These are phyloP conservation scores for Scaptodrosophila latifasciaeformis DNA, from an alignment of 2,888 invertebrate genomes.

Conservation along the genomic window DNA sequence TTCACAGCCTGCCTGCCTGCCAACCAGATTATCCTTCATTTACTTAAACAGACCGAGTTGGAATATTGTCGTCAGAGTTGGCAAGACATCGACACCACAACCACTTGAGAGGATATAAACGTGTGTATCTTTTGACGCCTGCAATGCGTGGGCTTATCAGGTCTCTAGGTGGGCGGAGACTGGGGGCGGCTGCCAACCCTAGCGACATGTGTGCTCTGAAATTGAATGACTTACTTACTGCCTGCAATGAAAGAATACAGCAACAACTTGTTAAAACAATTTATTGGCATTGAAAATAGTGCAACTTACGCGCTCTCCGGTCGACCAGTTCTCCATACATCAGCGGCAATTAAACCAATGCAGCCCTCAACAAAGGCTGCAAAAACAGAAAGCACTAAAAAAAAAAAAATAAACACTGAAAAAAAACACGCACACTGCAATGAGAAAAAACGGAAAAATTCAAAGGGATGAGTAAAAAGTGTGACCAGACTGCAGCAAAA, in stretches of 20 bases:
- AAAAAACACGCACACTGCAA: too few species aligned
- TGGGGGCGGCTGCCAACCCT: too few species aligned
- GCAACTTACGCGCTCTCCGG: neutral
- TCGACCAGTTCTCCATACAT: too few species aligned
- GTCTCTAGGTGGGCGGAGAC: too few species aligned
- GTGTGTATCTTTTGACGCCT: neutral
- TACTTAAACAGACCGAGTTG: conserved; percentile 19
- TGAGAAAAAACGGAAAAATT: conserved; percentile 39
- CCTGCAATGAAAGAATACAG: too few species aligned
- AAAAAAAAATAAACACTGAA: neutral
- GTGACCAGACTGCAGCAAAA: conserved; percentile 7
- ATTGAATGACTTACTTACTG: too few species aligned
- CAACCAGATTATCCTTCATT: conserved; percentile 40
- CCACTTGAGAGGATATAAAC: neutral
- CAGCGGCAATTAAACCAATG: conserved; percentile 57
- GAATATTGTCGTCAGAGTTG: neutral
- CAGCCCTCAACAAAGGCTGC: conserved; percentile 3
- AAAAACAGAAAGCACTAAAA: conserved; percentile 2
- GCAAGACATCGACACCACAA: neutral
- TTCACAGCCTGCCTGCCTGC: neutral
- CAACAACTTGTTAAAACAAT: too few species aligned
- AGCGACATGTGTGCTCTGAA: too few species aligned
- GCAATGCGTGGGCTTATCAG: neutral
- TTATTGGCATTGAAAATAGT: neutral
- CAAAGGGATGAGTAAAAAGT: conserved; percentile 38